Evolutionary conservation across 1,140 invertebrate species (phyloP).

Genomic region (Bombus soroeensis): DNA sequence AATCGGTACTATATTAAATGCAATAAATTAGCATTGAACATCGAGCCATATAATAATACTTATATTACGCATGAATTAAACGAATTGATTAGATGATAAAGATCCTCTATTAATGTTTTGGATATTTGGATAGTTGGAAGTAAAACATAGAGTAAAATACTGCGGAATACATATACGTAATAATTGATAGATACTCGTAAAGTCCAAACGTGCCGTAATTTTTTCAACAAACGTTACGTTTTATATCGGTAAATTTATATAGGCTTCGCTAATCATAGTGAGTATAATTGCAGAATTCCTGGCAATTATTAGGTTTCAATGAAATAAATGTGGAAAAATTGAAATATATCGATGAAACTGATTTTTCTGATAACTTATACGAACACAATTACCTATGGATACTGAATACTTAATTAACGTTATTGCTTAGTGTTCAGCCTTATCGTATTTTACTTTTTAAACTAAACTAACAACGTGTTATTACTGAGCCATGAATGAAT

Average conservation of each 20-base stretch:
- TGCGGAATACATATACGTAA: too few relatives aligned
- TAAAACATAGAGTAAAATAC: background rate
- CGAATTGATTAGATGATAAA: too few relatives aligned
- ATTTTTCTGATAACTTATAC: background rate
- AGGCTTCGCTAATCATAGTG: background rate
- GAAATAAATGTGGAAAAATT: background rate
- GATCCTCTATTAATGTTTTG: too few relatives aligned
- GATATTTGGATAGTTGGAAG: background rate
- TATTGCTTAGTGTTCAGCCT: background rate
- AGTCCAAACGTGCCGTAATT: background rate
- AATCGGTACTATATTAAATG: too few relatives aligned
- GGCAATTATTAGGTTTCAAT: background rate
- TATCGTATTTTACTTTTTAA: slow-evolving; percentile 13
- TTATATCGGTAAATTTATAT: background rate
- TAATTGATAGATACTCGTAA: too few relatives aligned
- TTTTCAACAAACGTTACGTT: background rate
- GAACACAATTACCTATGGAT: background rate
- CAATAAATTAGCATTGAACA: too few relatives aligned
- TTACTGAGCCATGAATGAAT: background rate
- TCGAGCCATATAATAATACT: too few relatives aligned
- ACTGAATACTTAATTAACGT: background rate
- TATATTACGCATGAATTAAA: too few relatives aligned
- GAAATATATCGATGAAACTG: too few relatives aligned
- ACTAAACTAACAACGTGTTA: background rate
- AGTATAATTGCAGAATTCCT: background rate